Evolutionary conservation across 1,140 invertebrate species (phyloP), one percentile per base, ranked within the genome.

Genomic region (Caenorhabditis brenneri): DNA sequence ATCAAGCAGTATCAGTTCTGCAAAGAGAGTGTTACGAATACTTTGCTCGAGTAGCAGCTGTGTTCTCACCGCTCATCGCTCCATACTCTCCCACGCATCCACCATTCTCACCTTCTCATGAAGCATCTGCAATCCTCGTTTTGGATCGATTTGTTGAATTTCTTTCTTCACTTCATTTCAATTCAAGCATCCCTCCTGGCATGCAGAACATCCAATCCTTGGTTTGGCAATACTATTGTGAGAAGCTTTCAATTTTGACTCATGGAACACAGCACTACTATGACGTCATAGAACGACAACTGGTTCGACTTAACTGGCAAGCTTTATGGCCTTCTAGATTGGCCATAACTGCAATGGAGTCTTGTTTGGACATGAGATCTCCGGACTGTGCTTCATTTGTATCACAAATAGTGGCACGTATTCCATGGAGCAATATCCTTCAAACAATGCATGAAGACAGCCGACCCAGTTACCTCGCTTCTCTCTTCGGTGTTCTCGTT

Each of bases 231-330:
- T 85, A 51, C 65, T 85, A 81, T 36, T 80, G 53, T 33, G 84
- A 85, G 31, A 69, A 81, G 31, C 60, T 85, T 3, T 80, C 84
- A 9, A 81, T 48, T 69, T 31, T 85, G 10, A 58, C 69, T 9
- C 79, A 85, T 39, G 84, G 84, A 27, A 82, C 84, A 15, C 16
- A 31, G 27, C 84, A 85, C 49, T 85, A 85, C 29, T 85, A 81
- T 33, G 79, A 31, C 12, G 60, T 53, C 15, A 51, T 85, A 9
- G 84, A 84, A 27, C 22, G 79, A 39, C 58, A 69, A 36, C 46
- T 83, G n/a, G 82, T 83, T 12, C 65, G 74, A 29, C 19, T 83
- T 12, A 65, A 58, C 10, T 80, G 69, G 82, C 33, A 46, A 27
- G 36, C 69, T 16, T 24, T 83, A 3, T 83, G 49, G 48, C 82